These are phyloP conservation scores for Latrodectus hesperus DNA, from an alignment of 2,888 invertebrate genomes.

Conservation along the genomic window DNA sequence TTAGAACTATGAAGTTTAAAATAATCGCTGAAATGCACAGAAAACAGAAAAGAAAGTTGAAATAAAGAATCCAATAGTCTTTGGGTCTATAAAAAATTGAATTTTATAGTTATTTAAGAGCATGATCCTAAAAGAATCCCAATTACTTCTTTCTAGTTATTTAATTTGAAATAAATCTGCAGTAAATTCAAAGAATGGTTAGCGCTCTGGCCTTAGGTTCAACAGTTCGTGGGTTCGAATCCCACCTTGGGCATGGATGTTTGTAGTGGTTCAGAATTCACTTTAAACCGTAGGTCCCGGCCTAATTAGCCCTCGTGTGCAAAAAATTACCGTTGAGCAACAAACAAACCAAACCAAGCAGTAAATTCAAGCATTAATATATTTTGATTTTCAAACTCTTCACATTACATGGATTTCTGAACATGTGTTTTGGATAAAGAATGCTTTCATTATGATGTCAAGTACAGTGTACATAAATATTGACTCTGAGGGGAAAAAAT, in stretches of 20 bases:
- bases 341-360: too few species aligned
- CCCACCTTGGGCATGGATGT: too few species aligned
- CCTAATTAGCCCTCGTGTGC: too few species aligned
- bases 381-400: conserved; percentile 52
- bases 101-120: conserved; percentile 25
- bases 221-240: too few species aligned
- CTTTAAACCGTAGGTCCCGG: too few species aligned
- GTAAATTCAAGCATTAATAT: conserved; percentile 45
- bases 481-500: conserved; percentile 26
- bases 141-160: not conserved
- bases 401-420: conserved; percentile 44
- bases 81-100: conserved; percentile 9
- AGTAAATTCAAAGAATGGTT: conserved; percentile 43
- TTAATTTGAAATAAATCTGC: conserved; percentile 15
- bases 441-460: conserved; percentile 47
- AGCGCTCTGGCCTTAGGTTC: too few species aligned
- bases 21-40: conserved; percentile 84
- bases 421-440: conserved; percentile 41
- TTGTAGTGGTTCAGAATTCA: too few species aligned
- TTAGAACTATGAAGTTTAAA: conserved; percentile 89
- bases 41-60: conserved; percentile 73
- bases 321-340: too few species aligned
- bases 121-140: conserved; percentile 25
- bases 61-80: conserved; percentile 22
- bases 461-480: conserved; percentile 53